Percentiles rank a stretch among this genome's conserved stretches.
Evolutionary conservation across 2,888 invertebrate genomes (phyloP).

Genomic region (Dolomedes plantarius): DNA sequence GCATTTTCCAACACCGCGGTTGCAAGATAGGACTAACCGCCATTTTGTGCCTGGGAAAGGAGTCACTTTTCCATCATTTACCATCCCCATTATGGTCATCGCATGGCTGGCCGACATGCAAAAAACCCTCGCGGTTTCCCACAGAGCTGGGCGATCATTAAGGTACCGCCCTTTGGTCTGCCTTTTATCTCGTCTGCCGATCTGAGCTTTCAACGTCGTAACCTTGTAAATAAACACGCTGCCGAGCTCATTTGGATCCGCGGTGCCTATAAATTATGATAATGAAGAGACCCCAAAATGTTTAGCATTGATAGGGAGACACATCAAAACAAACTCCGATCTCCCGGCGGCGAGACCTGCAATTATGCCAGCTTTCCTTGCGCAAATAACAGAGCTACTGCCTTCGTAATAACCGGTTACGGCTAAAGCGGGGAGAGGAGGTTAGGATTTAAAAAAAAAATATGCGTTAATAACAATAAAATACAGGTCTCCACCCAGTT

Average conservation of each 20-base stretch:
- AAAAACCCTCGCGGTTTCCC: conserved; percentile 21
- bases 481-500: conserved; percentile 50
- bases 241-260: background rate
- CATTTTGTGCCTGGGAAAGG: background rate
- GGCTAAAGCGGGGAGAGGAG: conserved; percentile 10
- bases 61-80: too few species aligned
- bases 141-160: conserved; percentile 4
- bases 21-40: too few species aligned
- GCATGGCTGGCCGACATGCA: background rate
- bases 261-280: conserved; percentile 59
- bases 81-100: background rate
- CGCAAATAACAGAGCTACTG: conserved; percentile 67
- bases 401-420: conserved; percentile 59
- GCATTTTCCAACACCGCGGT: too few species aligned
- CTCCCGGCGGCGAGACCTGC: conserved; percentile 15
- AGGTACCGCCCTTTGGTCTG: background rate
- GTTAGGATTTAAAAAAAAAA: background rate
- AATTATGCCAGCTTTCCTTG: conserved; percentile 64
- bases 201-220: conserved; percentile 21
- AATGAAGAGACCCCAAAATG: conserved; percentile 31
- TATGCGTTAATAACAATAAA: conserved; percentile 20
- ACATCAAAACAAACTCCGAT: conserved; percentile 47
- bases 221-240: conserved; percentile 27
- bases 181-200: background rate
- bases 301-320: conserved; percentile 35